phyloP scores from a whole-genome alignment of 2,797 vertebrate species.

The Rousettus madagascariensis region DNA sequence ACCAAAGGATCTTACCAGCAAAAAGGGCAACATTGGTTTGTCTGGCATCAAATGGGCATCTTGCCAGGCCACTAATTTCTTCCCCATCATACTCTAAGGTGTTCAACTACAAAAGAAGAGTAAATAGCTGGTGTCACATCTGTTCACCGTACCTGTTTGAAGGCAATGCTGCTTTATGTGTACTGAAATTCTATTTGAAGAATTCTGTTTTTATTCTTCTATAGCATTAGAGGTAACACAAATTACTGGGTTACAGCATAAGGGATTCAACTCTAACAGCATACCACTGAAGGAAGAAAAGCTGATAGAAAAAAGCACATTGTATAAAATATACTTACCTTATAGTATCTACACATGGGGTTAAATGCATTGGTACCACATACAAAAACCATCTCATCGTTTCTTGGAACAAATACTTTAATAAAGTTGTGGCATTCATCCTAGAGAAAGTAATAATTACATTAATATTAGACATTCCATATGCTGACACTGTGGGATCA shows the following conservation, averaged over 20 bases:
- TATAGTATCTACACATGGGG: conserved; percentile 99
- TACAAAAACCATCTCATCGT: conserved; percentile 98
- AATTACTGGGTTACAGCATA: conserved; percentile 1
- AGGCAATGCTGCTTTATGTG: conserved; percentile 70
- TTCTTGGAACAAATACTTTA: conserved; percentile 98
- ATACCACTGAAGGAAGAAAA: background rate
- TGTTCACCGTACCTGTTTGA: conserved; percentile 73
- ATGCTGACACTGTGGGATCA: background rate
- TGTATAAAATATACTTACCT: conserved; percentile 85
- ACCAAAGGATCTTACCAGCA: conserved; percentile 90
- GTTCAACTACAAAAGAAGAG: conserved; percentile 92
- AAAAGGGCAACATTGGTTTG: conserved; percentile 99
- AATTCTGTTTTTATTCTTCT: conserved; percentile 70
- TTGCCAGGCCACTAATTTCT: conserved; percentile 98
- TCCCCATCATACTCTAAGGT: conserved; percentile 99
- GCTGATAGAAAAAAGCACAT: background rate
- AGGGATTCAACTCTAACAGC: background rate
- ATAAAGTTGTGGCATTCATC: conserved; percentile 99
- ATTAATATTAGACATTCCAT: conserved; percentile 2
- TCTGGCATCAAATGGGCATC: conserved; percentile 98
- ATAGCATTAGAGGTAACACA: conserved; percentile 63
- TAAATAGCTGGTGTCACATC: conserved; percentile 78
- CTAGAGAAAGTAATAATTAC: conserved; percentile 82
- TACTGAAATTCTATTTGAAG: conserved; percentile 74
- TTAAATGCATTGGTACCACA: conserved; percentile 99